Conservation (phyloP, 2,113 vertebrate species). For the Brachyhypopomus occidentalis region DNA sequence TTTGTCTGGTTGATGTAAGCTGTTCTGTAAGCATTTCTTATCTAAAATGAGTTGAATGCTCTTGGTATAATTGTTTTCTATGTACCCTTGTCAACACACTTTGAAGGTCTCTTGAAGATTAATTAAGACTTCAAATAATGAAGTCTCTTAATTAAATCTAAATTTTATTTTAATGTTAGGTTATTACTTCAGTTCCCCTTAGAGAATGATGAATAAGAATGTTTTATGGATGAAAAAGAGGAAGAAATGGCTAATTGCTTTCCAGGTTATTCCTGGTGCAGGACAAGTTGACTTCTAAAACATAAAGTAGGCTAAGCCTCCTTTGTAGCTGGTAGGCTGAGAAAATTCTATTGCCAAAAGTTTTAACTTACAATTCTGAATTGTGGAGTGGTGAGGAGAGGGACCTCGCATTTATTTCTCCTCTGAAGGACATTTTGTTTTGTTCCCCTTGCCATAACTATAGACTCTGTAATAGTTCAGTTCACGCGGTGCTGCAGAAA, state of each 20-base stretch:
- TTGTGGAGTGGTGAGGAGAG: background rate
- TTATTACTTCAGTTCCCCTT: background rate
- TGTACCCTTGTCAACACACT: background rate
- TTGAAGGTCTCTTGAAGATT: background rate
- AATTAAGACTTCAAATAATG: background rate
- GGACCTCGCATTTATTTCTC: conserved; percentile 18
- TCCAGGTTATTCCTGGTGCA: conserved; percentile 12
- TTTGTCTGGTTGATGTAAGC: conserved; percentile 8
- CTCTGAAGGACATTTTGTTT: conserved; percentile 38
- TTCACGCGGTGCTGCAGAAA: conserved; percentile 49
- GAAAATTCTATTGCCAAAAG: background rate
- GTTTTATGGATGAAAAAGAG: background rate
- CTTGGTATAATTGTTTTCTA: background rate
- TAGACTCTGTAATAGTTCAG: conserved; percentile 41
- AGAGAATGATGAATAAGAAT: background rate
- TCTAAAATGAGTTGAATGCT: conserved; percentile 13
- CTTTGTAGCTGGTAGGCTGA: background rate
- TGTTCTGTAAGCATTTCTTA: background rate
- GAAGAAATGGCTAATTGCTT: background rate
- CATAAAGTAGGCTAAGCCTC: background rate
- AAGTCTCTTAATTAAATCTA: background rate
- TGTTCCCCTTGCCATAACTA: background rate
- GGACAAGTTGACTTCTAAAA: conserved; percentile 12
- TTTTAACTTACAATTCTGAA: conserved; percentile 18
- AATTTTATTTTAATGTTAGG: background rate